A percentile compares a stretch with the other conserved stretches of the same genome.
Conservation (phyloP, 1,140 invertebrate genomes). For the Drosophila littoralis region DNA sequence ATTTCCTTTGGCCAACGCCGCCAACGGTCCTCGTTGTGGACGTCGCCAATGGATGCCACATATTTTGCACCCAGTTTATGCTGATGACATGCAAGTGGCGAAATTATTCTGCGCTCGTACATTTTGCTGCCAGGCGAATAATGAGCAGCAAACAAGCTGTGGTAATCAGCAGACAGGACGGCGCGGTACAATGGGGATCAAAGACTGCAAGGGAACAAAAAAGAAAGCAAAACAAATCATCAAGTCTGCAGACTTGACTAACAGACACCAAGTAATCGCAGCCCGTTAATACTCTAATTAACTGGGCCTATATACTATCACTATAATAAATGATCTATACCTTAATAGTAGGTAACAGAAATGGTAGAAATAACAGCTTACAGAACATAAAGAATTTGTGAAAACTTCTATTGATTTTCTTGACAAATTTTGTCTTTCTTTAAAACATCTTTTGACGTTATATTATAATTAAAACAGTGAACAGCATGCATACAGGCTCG, state of each 20-base stretch:
- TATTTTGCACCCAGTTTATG: constrained; percentile 82
- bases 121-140: constrained; percentile 55
- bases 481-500: too few species aligned
- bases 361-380: too few species aligned
- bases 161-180: constrained; percentile 46
- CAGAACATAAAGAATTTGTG: too few species aligned
- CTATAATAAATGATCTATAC: too few species aligned
- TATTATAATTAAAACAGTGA: too few species aligned
- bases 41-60: constrained; percentile 55
- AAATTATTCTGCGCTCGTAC: constrained; percentile 68
- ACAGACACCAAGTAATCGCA: neutral
- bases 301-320: too few species aligned
- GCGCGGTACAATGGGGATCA: constrained; percentile 8
- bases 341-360: too few species aligned
- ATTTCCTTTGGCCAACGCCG: constrained; percentile 51
- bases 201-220: neutral
- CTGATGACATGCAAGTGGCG: constrained; percentile 82
- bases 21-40: neutral
- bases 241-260: neutral
- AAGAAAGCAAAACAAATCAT: constrained; percentile 10
- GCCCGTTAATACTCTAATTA: too few species aligned
- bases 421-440: too few species aligned
- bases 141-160: constrained; percentile 75
- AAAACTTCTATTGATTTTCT: too few species aligned
- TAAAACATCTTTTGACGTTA: too few species aligned